These are phyloP conservation scores for Acleris laterana DNA, from an alignment of 2,888 invertebrate species.

Conservation along the genomic window DNA sequence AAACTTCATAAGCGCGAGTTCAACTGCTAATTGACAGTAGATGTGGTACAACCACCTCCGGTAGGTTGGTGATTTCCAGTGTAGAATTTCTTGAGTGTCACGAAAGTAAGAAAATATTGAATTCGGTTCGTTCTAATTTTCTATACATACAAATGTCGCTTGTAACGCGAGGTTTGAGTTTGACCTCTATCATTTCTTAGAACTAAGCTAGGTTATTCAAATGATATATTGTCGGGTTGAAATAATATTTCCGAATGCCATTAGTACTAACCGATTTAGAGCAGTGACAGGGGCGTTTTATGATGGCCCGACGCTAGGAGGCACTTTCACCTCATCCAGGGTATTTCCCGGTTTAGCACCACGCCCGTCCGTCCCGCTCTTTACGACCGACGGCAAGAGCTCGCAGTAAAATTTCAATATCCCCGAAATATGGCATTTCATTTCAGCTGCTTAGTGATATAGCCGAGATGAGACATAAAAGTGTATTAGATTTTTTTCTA, in stretches of 20 bases:
- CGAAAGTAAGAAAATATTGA: too few relatives aligned
- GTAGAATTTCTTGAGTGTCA: too few relatives aligned
- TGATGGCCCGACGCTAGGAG: slow-evolving; percentile 52
- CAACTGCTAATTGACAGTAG: too few relatives aligned
- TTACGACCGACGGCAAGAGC: slow-evolving; percentile 56
- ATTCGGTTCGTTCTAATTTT: too few relatives aligned
- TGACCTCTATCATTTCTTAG: too few relatives aligned
- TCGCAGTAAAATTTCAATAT: slow-evolving; percentile 71
- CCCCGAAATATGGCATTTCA: slow-evolving; percentile 68
- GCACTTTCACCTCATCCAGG: slow-evolving; percentile 46
- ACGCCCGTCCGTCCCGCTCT: slow-evolving; percentile 38
- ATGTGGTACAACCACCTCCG: too few relatives aligned
- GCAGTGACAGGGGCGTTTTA: slow-evolving; percentile 50
- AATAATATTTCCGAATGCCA: slow-evolving; percentile 26
- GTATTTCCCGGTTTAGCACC: slow-evolving; percentile 50
- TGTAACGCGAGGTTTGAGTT: too few relatives aligned
- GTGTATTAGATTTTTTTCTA: slow-evolving; percentile 51
- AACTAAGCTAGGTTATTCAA: too few relatives aligned
- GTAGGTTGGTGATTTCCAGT: too few relatives aligned
- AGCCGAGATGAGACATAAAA: slow-evolving; percentile 53
- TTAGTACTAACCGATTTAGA: slow-evolving; percentile 44
- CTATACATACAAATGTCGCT: too few relatives aligned
- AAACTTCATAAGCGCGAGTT: too few relatives aligned
- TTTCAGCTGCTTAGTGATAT: slow-evolving; percentile 58
- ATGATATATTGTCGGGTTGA: too few relatives aligned